Base-by-base conservation (phyloP, 2,888 invertebrate genomes). In the Dasysyrphus tricinctus region DNA sequence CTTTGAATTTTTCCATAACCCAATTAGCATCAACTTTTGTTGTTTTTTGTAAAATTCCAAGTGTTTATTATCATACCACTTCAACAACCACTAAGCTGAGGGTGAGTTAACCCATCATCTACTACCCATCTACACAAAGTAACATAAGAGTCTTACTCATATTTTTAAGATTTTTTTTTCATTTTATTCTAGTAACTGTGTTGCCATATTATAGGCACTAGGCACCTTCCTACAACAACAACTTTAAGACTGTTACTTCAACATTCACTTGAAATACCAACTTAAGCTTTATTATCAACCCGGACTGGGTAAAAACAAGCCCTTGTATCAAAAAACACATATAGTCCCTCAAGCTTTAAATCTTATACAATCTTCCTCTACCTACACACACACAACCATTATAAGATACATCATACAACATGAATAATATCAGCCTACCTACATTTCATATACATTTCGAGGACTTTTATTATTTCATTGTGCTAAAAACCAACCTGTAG, bases 231-330 rank as follows among this genome's bases (percentile, higher is more conserved):
- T 34, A 39, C 11, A 78, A 37, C 42, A 73, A 24, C 24, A 3
- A 42, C 39, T 78, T 78, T 47, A 39, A 72, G 73, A 67, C 74
- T 83, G 69, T 79, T 83, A 83, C 82, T 82, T 47, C 16, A 24
- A 61, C 51, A 78, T 78, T 83, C 73, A 79, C 61, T 74, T 69
- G 44, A 74, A 74, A 74, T 47, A 56, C 78, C 32, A 69, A 59
- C 54, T 63, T 39, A 11, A 47, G 63, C 24, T 74, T 78, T 83
- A 74, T 78, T 59, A 69, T 63, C 82, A 69, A 34, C 82, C 63
- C 63, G n/a, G n/a, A 65, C 49, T 57, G 49, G 19, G 12, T 12
- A 19, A 19, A 34, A 37, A 49, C 24, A 65, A 34, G n/a, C 34
- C 49, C 65, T 19, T 34, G 2, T 14, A 49, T 34, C 5, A 34